Base-by-base conservation (phyloP, 1,140 invertebrate genomes). In the Dendrolimus punctatus region DNA sequence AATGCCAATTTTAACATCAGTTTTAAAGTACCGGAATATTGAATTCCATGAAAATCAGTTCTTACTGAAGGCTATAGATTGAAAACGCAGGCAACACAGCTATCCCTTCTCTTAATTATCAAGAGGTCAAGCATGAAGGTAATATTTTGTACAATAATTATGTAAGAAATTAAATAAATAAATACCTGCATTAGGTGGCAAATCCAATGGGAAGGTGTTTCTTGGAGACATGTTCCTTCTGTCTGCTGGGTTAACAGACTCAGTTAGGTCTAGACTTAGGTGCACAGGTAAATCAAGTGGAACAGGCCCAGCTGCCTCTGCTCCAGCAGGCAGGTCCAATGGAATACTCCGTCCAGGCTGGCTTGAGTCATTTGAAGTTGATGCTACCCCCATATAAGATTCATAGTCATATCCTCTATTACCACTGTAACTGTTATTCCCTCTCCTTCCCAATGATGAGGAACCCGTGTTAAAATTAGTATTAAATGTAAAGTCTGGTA, bases 401-500 rank as follows among this genome's bases (percentile, higher is more conserved):
- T 79, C 75, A 76, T 80, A 82, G 51, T 85, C 70, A 73, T 85
- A 82, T 50, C 69, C 62, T 51, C 74, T 71, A 65, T 72, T 80
- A 49, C 65, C 65, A 50, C 64, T 60, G 63, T 73, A 80, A 45
- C 57, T 66, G 57, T 67, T 74, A 61, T 81, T 78, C 44, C 73
- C 59, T 41, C 82, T 71, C 36, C 78, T 74, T 47, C 72, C 53
- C 5, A 73, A 75, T 41, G 73, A 72, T 1, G 77, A 76, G 4
- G 79, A 77, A 38, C 79, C 77, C 39, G 72, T 70, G 72, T 80
- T 83, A 57, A 68, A 85, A 71, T 70, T 85, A 57, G 81, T 77
- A 55, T 83, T 89, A 69, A 88, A 80, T n/a, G 89, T 88, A 80
- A 90, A 91, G 66, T 91, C 90, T 6, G 90, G 90, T 53, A 90